Conservation (phyloP, 2,113 vertebrate genomes). For the Sander vitreus region DNA sequence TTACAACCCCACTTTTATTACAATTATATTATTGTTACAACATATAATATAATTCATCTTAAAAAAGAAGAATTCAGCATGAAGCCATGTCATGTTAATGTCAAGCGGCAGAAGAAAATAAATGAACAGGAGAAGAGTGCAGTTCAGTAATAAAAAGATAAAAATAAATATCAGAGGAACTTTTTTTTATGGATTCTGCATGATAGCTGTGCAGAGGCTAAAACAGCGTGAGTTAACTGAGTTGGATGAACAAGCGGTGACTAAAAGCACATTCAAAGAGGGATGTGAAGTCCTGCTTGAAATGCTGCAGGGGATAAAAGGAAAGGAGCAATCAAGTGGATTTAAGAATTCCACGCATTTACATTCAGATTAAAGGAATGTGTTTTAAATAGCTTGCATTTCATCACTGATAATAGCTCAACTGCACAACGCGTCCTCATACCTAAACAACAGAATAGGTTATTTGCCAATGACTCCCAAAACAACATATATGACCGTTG, state of each 20-base stretch:
- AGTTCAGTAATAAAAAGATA: neutral
- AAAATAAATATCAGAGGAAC: too few relatives aligned
- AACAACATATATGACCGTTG: too few relatives aligned
- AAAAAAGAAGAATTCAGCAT: neutral
- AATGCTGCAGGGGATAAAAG: neutral
- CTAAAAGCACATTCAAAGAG: neutral
- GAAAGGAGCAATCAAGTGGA: neutral
- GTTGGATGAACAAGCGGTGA: neutral
- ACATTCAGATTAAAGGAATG: neutral
- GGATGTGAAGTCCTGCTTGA: neutral
- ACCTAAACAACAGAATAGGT: too few relatives aligned
- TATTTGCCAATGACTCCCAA: too few relatives aligned
- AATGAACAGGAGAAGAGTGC: neutral
- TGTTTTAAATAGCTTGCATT: neutral
- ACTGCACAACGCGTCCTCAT: too few relatives aligned
- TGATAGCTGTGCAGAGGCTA: neutral
- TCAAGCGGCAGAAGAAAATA: neutral
- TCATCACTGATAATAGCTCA: neutral
- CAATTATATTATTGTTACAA: neutral
- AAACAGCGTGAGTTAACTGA: neutral
- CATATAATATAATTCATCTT: neutral
- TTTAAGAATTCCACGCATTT: neutral
- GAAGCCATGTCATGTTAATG: neutral
- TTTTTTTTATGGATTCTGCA: neutral
- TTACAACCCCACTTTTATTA: neutral